Conservation (phyloP, 2,797 vertebrate species). For the Linurgus olivaceus region DNA sequence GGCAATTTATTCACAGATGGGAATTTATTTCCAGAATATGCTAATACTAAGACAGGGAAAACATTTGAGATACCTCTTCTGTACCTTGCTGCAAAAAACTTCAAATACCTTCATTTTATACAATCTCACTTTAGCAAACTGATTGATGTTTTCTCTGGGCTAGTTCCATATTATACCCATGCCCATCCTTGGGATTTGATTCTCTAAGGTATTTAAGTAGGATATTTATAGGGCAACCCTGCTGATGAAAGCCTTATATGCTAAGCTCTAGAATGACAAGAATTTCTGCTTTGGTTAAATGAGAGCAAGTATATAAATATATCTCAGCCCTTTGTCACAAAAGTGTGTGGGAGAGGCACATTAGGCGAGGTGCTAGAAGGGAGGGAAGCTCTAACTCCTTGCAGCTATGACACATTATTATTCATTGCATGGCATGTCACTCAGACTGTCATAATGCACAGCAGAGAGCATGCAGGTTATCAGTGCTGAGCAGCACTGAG, state of each 20-base stretch:
- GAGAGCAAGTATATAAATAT: slow-evolving; percentile 23
- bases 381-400: neutral
- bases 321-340: slow-evolving; percentile 18
- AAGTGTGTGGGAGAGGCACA: slow-evolving; percentile 26
- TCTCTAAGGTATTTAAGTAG: neutral
- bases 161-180: neutral
- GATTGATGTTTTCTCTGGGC: neutral
- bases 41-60: neutral
- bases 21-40: neutral
- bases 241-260: neutral
- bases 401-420: slow-evolving; percentile 19
- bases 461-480: neutral
- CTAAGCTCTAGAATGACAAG: neutral
- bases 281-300: slow-evolving; percentile 6
- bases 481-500: neutral
- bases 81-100: neutral
- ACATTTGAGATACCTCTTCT: neutral
- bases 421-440: neutral
- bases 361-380: slow-evolving; percentile 16
- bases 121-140: neutral
- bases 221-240: neutral
- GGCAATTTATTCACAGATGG: neutral
- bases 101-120: neutral
- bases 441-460: neutral
- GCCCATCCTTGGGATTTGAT: neutral